These are phyloP conservation scores for Oxyura jamaicensis DNA, from an alignment of 2,113 vertebrate genomes.

Conservation along the genomic window DNA sequence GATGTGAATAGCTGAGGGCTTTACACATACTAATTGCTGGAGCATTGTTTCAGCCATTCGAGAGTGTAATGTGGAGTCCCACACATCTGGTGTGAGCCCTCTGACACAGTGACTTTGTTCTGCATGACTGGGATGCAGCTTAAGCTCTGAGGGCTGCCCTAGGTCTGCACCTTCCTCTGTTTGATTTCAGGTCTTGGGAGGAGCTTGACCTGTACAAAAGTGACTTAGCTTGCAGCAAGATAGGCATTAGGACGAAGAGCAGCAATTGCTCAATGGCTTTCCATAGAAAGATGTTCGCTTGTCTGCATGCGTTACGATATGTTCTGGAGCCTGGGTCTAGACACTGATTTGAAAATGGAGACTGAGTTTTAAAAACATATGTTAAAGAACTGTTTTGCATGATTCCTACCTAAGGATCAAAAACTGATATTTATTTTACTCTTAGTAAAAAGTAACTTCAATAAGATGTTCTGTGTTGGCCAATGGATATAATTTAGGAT, in stretches of 20 bases:
- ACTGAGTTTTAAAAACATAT: slow-evolving; percentile 38
- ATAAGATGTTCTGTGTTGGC: neutral
- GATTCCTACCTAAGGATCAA: slow-evolving; percentile 5
- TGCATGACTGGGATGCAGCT: neutral
- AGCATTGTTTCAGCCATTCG: slow-evolving; percentile 37
- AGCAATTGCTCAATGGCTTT: slow-evolving; percentile 37
- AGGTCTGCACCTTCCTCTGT: neutral
- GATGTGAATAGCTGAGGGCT: slow-evolving; percentile 52
- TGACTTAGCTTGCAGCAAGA: neutral
- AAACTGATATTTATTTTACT: slow-evolving; percentile 50
- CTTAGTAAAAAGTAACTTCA: slow-evolving; percentile 33
- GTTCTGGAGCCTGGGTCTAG: slow-evolving; percentile 51
- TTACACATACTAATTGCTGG: slow-evolving; percentile 8
- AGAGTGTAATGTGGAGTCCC: slow-evolving; percentile 1
- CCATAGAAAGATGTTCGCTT: neutral
- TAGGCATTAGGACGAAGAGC: slow-evolving; percentile 36
- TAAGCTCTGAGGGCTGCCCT: neutral
- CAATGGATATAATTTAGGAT: slow-evolving; percentile 30
- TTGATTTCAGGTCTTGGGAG: neutral
- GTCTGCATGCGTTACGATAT: neutral
- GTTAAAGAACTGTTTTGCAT: neutral
- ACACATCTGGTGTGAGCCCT: neutral
- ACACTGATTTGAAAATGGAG: slow-evolving; percentile 31
- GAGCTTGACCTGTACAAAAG: slow-evolving; percentile 8
- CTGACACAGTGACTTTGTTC: slow-evolving; percentile 5